A percentile compares a stretch with the other conserved stretches of the same genome.
These are phyloP conservation scores for Spongilla lacustris DNA, from an alignment of 37 sponge, comb jelly and placozoan species.

Conservation along the genomic window DNA sequence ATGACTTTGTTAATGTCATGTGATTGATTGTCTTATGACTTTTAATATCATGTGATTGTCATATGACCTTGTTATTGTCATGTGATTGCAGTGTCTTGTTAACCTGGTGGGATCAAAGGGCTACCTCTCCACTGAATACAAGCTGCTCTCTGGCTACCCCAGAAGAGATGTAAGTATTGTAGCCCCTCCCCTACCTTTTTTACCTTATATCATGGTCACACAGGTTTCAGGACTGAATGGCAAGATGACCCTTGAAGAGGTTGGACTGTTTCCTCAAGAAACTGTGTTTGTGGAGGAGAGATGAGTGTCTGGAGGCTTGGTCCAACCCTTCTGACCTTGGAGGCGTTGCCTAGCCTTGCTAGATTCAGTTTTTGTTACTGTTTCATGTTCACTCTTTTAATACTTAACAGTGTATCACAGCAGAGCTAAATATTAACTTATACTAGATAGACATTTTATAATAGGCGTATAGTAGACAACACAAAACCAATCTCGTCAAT, in stretches of 20 bases:
- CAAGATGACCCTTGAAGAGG: slow-evolving; percentile 51
- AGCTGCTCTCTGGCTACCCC: slow-evolving; percentile 62
- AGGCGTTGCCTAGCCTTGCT: no score
- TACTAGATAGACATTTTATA: no score
- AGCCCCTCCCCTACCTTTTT: not conserved
- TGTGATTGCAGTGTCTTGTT: slow-evolving; percentile 39
- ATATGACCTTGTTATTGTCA: not conserved
- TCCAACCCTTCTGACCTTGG: not conserved
- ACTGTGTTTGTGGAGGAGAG: slow-evolving; percentile 76
- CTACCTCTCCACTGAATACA: slow-evolving; percentile 56
- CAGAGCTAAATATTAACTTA: no score
- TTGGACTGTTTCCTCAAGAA: slow-evolving; percentile 73
- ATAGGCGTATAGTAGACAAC: no score
- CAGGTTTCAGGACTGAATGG: slow-evolving; percentile 48
- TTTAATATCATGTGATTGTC: no score
- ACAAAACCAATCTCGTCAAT: no score
- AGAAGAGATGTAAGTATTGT: slow-evolving; percentile 73
- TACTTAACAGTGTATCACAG: no score
- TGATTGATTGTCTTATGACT: not conserved
- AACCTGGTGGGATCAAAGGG: slow-evolving; percentile 67
- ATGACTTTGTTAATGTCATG: no score
- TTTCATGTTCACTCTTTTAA: no score
- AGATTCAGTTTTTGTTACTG: no score
- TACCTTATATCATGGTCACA: not conserved
- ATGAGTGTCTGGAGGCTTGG: slow-evolving; percentile 1